phyloP scores from a whole-genome alignment of 2,797 vertebrate species.

The Chiroxiphia lanceolata region DNA sequence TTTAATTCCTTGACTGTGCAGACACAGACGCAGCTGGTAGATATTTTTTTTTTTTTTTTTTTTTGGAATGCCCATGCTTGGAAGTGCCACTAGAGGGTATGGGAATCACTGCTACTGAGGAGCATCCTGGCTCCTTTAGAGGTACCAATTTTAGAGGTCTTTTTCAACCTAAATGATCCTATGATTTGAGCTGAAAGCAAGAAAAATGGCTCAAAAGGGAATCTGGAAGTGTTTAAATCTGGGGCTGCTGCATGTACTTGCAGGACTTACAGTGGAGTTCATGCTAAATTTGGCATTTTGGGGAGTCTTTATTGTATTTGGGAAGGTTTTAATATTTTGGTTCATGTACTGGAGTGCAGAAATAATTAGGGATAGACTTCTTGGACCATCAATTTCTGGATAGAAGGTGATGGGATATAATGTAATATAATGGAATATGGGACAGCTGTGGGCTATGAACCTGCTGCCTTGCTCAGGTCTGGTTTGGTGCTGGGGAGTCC shows the following conservation, averaged over 20 bases:
- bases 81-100: conserved; percentile 46
- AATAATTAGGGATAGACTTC: not conserved
- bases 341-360: not conserved
- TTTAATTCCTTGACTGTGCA: not conserved
- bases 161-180: not conserved
- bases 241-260: not conserved
- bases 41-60: not conserved
- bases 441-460: rapidly evolving
- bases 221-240: not conserved
- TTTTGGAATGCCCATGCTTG: not conserved
- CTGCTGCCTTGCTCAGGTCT: not conserved
- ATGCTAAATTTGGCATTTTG: not conserved
- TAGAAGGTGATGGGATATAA: not conserved
- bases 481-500: not conserved
- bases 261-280: not conserved
- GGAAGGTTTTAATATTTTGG: not conserved
- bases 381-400: not conserved
- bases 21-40: not conserved
- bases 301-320: not conserved
- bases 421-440: not conserved
- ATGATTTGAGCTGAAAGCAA: not conserved
- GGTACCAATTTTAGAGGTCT: not conserved
- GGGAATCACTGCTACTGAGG: not conserved
- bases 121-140: not conserved
- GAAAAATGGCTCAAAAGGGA: not conserved